Evolutionary conservation across 2,888 invertebrate genomes (phyloP).

Genomic region (Agrilus mali): DNA sequence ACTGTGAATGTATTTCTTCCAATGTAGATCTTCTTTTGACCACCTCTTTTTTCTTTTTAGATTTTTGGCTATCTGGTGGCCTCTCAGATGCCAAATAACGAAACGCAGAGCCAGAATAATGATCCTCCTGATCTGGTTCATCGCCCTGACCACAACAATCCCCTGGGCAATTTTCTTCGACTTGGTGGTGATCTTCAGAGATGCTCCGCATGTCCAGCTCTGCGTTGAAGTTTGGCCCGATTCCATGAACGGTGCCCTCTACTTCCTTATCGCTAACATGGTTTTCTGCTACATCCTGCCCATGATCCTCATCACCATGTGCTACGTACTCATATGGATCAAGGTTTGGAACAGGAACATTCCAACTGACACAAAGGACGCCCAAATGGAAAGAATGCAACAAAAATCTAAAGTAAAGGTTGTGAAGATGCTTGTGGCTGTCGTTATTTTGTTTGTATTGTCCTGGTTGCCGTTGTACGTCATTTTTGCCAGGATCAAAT

Average conservation of each 20-base stretch:
- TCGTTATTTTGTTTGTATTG: slow-evolving; percentile 83
- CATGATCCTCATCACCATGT: slow-evolving; percentile 79
- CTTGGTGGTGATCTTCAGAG: slow-evolving; percentile 57
- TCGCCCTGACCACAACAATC: slow-evolving; percentile 70
- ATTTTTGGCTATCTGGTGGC: slow-evolving; percentile 93
- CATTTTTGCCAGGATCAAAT: slow-evolving; percentile 76
- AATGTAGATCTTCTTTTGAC: neutral
- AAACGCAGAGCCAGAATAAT: slow-evolving; percentile 76
- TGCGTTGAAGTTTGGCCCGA: slow-evolving; percentile 82
- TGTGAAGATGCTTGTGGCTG: slow-evolving; percentile 87
- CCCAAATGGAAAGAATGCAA: slow-evolving; percentile 84
- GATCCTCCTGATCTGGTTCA: slow-evolving; percentile 83
- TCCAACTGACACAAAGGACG: slow-evolving; percentile 82
- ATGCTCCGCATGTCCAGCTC: slow-evolving; percentile 60
- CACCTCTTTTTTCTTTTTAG: slow-evolving; percentile 34
- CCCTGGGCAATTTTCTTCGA: slow-evolving; percentile 90
- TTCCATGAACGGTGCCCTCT: slow-evolving; percentile 65
- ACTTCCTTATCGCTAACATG: slow-evolving; percentile 81
- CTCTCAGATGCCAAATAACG: slow-evolving; percentile 81
- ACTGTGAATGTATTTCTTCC: too few species aligned
- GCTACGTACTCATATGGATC: slow-evolving; percentile 86
- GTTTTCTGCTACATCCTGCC: slow-evolving; percentile 84
- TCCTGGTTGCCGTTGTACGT: slow-evolving; percentile 89
- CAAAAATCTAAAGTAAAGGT: slow-evolving; percentile 92
- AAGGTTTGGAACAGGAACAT: slow-evolving; percentile 73